These are phyloP conservation scores for Anadara kagoshimensis DNA, from an alignment of 1,140 invertebrate species.

Conservation along the genomic window DNA sequence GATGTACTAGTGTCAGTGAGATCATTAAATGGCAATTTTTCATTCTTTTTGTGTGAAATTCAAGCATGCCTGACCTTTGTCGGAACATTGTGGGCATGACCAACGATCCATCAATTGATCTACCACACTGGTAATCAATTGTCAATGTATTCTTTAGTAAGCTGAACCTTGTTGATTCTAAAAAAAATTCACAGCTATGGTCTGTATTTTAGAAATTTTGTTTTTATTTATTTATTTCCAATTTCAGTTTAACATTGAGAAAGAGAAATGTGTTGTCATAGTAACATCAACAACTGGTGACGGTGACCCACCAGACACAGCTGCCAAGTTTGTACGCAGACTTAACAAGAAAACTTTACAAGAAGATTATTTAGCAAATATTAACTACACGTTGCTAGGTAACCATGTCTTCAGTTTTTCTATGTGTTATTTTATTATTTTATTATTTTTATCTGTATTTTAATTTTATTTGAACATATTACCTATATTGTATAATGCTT, in stretches of 20 bases:
- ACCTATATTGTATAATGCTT: too few species aligned
- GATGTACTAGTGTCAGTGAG: too few species aligned
- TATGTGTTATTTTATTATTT: too few species aligned
- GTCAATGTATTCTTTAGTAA: too few species aligned
- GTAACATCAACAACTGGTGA: conserved; percentile 77
- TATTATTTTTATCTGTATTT: too few species aligned
- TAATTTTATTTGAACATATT: too few species aligned
- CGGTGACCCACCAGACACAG: conserved; percentile 78
- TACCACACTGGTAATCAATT: too few species aligned
- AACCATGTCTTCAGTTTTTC: not conserved
- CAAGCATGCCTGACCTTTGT: too few species aligned
- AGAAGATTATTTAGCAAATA: conserved; percentile 63
- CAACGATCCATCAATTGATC: too few species aligned
- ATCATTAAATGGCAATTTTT: too few species aligned
- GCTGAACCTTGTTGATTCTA: not conserved
- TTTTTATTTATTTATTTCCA: conserved; percentile 13
- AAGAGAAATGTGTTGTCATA: conserved; percentile 69
- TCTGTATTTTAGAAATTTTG: not conserved
- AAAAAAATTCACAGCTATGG: not conserved
- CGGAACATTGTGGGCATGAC: too few species aligned
- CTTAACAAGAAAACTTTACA: conserved; percentile 71
- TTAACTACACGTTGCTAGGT: conserved; percentile 76
- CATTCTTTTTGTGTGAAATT: too few species aligned
- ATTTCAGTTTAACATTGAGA: conserved; percentile 69
- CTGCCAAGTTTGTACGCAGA: conserved; percentile 74